Percentiles rank a stretch among this genome's conserved stretches.
These are phyloP conservation scores for Apodemus speciosus DNA, from an alignment of 2,113 vertebrate species.

Conservation along the genomic window DNA sequence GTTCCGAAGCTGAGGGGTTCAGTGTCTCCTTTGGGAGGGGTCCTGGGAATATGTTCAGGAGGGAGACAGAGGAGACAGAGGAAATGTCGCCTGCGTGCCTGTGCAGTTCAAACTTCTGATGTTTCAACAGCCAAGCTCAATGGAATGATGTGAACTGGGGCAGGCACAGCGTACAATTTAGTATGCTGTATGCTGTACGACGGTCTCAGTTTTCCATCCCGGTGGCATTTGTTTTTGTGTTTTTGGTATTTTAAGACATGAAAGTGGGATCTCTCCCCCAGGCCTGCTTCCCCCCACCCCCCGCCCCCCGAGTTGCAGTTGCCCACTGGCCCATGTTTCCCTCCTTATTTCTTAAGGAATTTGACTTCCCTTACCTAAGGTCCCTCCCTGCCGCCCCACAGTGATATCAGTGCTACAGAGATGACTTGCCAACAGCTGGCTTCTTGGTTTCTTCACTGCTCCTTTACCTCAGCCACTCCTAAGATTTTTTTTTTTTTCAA, in stretches of 20 bases:
- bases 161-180: constrained; percentile 1
- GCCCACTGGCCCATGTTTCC: neutral
- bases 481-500: neutral
- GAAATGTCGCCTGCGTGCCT: neutral
- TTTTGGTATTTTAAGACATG: neutral
- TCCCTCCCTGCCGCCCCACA: neutral
- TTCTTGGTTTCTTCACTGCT: constrained; percentile 14
- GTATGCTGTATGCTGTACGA: no score
- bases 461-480: neutral
- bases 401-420: neutral
- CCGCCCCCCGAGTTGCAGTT: no score
- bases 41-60: neutral
- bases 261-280: neutral
- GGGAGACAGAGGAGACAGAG: neutral
- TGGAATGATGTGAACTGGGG: constrained; percentile 1
- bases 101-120: constrained; percentile 24
- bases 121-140: constrained; percentile 19
- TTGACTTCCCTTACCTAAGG: neutral
- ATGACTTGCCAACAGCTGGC: neutral
- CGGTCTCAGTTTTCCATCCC: neutral
- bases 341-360: neutral
- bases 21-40: neutral
- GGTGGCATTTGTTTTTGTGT: neutral
- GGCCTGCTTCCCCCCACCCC: neutral
- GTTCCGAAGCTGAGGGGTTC: constrained; percentile 19